Percentiles rank a stretch among this genome's conserved stretches.
phyloP scores from a whole-genome alignment of 2,113 vertebrate species.

The Corapipo altera region DNA sequence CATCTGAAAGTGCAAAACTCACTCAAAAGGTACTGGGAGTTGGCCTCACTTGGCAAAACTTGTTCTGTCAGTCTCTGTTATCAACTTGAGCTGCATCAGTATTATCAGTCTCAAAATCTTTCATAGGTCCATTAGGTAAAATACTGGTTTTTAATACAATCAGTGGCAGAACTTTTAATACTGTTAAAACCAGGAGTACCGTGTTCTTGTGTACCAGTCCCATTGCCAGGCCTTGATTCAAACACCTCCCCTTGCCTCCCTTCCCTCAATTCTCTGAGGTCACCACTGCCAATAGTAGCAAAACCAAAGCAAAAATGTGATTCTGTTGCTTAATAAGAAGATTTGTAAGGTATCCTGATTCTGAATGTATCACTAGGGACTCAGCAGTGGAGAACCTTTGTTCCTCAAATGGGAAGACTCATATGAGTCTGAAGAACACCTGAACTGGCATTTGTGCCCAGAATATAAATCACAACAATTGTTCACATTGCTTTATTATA shows the following conservation, averaged over 20 bases:
- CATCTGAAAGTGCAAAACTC: neutral
- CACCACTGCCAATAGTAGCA: accelerated
- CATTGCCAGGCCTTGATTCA: neutral
- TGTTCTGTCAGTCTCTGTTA: neutral
- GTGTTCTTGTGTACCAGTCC: neutral
- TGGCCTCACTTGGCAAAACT: neutral
- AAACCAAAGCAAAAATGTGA: neutral
- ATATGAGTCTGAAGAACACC: constrained; percentile 73
- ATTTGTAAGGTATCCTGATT: neutral
- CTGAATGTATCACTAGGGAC: neutral
- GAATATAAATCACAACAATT: constrained; percentile 80
- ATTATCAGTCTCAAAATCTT: neutral
- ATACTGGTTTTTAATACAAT: neutral
- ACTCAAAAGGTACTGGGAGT: neutral
- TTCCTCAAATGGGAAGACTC: constrained; percentile 74
- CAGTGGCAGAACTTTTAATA: neutral
- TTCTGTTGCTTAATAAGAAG: neutral
- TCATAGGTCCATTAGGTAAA: neutral
- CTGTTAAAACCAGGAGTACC: neutral
- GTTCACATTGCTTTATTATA: constrained; percentile 36
- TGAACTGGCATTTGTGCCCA: constrained; percentile 81
- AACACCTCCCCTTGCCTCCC: neutral
- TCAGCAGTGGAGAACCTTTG: neutral
- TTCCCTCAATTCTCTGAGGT: neutral
- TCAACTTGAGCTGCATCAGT: neutral